These are phyloP conservation scores for Nephrotoma guestfalica DNA, from an alignment of 2,888 invertebrate species.

Conservation along the genomic window DNA sequence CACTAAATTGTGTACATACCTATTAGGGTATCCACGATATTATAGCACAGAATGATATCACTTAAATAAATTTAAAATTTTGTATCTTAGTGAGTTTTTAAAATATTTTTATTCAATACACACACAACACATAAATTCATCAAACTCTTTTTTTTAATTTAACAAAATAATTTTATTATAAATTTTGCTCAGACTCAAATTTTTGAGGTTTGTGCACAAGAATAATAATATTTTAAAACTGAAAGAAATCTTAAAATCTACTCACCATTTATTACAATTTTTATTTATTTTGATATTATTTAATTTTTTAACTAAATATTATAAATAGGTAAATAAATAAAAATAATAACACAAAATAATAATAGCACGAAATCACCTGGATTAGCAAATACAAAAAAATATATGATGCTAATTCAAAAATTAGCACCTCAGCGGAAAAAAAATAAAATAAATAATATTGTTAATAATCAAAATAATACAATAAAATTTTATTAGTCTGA, in stretches of 20 bases:
- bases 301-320: background rate
- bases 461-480: background rate
- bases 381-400: background rate
- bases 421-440: background rate
- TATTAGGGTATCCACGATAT: background rate
- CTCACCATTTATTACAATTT: background rate
- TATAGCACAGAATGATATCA: background rate
- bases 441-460: background rate
- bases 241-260: background rate
- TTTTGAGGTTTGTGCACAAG: background rate
- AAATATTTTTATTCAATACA: background rate
- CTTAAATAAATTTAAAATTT: background rate
- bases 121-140: background rate
- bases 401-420: background rate
- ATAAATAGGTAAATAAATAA: background rate
- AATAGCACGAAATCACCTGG: background rate
- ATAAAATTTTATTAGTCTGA: background rate
- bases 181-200: background rate
- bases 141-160: background rate
- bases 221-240: background rate
- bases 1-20: background rate
- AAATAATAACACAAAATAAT: background rate
- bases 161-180: background rate
- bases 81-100: background rate
- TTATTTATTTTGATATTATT: background rate